phyloP scores from a whole-genome alignment of 2,797 vertebrate species.

The Alfaro cultratus region DNA sequence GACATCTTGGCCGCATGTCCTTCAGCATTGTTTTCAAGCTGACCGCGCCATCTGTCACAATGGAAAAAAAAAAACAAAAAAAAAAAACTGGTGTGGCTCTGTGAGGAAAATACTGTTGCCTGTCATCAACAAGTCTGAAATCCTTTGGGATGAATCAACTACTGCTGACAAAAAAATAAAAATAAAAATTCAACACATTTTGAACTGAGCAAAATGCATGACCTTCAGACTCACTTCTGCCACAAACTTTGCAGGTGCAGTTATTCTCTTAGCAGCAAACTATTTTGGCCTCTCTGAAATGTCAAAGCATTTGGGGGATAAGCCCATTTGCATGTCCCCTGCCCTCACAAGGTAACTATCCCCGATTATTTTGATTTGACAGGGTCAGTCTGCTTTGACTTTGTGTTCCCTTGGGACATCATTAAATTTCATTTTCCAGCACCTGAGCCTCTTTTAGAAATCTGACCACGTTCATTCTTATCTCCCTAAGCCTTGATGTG shows the following conservation, averaged over 20 bases:
- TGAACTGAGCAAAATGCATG: conserved; percentile 12
- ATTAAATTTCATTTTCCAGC: conserved; percentile 77
- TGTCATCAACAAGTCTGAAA: conserved; percentile 33
- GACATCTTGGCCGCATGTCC: conserved; percentile 63
- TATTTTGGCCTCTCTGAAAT: conserved; percentile 55
- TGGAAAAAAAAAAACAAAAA: conserved; percentile 24
- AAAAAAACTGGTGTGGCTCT: conserved; percentile 36
- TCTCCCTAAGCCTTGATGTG: conserved; percentile 61
- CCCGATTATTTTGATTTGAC: conserved; percentile 69
- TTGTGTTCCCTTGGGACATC: conserved; percentile 73
- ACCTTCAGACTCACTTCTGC: background rate
- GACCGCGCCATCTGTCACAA: conserved; percentile 72
- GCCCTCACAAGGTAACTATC: conserved; percentile 64
- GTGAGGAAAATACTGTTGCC: conserved; percentile 48
- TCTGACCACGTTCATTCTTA: conserved; percentile 62
- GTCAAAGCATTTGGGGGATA: conserved; percentile 51
- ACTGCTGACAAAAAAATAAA: background rate
- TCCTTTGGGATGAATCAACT: background rate
- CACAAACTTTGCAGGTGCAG: conserved; percentile 17
- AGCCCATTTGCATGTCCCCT: conserved; percentile 68
- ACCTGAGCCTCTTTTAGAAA: conserved; percentile 70
- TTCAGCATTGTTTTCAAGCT: conserved; percentile 72
- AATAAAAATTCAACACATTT: conserved; percentile 10
- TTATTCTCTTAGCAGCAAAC: conserved; percentile 34
- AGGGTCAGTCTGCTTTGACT: conserved; percentile 70